Evolutionary conservation across 1,140 invertebrate genomes (phyloP).

Genomic region (Caenorhabditis latens): DNA sequence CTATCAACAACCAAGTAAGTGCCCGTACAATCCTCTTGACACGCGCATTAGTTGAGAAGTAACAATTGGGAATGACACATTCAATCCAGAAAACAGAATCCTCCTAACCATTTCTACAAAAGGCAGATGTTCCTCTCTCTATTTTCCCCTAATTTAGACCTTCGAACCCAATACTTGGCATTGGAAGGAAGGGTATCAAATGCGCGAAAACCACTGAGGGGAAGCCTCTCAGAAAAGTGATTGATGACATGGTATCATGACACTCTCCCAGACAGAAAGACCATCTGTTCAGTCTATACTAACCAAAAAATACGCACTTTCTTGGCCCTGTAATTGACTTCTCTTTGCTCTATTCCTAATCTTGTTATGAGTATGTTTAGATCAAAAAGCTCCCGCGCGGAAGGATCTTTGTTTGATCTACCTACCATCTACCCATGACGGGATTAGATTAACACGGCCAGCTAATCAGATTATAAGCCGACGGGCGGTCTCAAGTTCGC

Average conservation of each 20-base stretch:
- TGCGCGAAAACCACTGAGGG: conserved; percentile 49
- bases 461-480: conserved; percentile 46
- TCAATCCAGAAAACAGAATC: conserved; percentile 35
- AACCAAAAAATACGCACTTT: conserved; percentile 2
- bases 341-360: neutral
- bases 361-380: conserved; percentile 41
- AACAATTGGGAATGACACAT: conserved; percentile 49
- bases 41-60: conserved; percentile 29
- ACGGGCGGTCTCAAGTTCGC: conserved; percentile 5
- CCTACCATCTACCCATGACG: conserved; percentile 45
- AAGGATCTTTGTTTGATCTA: conserved; percentile 41
- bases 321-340: conserved; percentile 42
- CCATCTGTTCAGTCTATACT: conserved; percentile 20
- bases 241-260: conserved; percentile 49
- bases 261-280: neutral
- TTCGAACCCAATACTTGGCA: conserved; percentile 7
- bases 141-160: conserved; percentile 13
- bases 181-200: conserved; percentile 38
- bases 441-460: conserved; percentile 44
- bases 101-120: conserved; percentile 10
- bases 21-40: neutral
- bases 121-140: conserved; percentile 26
- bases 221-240: conserved; percentile 5
- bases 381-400: conserved; percentile 20
- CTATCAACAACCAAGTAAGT: conserved; percentile 22